A percentile compares a stretch with the other conserved stretches of the same genome.
These are phyloP conservation scores for Octopus bimaculoides DNA, from an alignment of 1,140 invertebrate species.

Conservation along the genomic window DNA sequence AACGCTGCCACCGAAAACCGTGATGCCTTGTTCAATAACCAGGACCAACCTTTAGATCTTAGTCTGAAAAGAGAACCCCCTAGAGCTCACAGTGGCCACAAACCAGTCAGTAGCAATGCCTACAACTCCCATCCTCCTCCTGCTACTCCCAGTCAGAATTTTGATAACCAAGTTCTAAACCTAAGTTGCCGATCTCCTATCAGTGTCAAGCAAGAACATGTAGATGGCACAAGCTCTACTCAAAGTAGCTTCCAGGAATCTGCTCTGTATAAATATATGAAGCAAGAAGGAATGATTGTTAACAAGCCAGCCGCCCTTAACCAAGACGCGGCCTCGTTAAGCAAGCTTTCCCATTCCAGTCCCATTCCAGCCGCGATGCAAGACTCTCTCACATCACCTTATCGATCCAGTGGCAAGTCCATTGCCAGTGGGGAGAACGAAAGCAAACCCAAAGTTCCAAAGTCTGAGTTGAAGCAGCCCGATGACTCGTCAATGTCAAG, in stretches of 20 bases:
- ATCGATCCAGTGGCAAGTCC: background rate
- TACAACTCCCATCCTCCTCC: constrained; percentile 22
- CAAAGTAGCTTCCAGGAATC: constrained; percentile 40
- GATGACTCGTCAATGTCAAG: constrained; percentile 8
- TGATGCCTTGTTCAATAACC: constrained; percentile 58
- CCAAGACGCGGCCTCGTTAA: background rate
- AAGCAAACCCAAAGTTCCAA: background rate
- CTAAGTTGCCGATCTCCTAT: constrained; percentile 38
- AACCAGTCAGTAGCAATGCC: constrained; percentile 51
- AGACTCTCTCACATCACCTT: background rate
- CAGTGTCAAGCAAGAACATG: constrained; percentile 5
- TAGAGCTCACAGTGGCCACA: constrained; percentile 34
- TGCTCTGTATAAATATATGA: constrained; percentile 50
- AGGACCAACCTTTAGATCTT: constrained; percentile 75
- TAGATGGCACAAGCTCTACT: background rate
- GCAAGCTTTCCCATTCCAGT: background rate
- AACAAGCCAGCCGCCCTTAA: constrained; percentile 5
- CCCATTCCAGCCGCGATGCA: constrained; percentile 13
- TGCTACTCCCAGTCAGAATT: constrained; percentile 23
- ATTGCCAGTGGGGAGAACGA: background rate
- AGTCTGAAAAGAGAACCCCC: constrained; percentile 68
- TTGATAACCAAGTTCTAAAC: constrained; percentile 44
- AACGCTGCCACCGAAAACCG: constrained; percentile 15
- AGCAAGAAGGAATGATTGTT: constrained; percentile 42
- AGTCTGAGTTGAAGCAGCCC: background rate